Evolutionary conservation across 92 coral and sea anemone genomes (phyloP).

Genomic region (Paragorgia papillata): DNA sequence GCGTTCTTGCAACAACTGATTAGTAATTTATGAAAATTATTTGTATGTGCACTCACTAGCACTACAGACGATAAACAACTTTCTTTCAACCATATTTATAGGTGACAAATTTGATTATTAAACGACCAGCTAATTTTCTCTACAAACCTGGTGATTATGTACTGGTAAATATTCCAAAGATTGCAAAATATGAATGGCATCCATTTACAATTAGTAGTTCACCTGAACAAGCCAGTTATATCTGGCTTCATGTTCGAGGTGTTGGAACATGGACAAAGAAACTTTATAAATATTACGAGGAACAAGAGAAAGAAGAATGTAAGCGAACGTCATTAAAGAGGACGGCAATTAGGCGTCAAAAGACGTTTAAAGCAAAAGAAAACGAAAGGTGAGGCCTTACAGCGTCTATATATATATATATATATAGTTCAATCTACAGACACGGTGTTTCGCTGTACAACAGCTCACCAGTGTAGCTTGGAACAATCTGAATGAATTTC

Average conservation of each 20-base stretch:
- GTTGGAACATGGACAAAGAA: constrained; percentile 80
- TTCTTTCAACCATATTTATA: too few species aligned
- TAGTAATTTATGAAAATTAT: too few species aligned
- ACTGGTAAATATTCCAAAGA: constrained; percentile 72
- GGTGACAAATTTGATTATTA: constrained; percentile 12
- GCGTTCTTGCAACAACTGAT: too few species aligned
- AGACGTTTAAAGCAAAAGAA: constrained; percentile 3
- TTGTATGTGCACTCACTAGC: too few species aligned
- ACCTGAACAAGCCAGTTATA: constrained; percentile 66
- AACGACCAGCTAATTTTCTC: constrained; percentile 48
- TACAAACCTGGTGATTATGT: constrained; percentile 82
- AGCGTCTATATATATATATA: too few species aligned
- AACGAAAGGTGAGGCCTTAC: not conserved
- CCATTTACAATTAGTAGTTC: constrained; percentile 80
- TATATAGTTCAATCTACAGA: too few species aligned
- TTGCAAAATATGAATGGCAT: constrained; percentile 78
- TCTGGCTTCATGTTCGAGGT: constrained; percentile 74
- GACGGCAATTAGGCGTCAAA: not conserved
- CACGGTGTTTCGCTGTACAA: too few species aligned
- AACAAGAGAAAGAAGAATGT: constrained; percentile 37
- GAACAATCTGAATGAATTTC: too few species aligned
- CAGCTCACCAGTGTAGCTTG: too few species aligned
- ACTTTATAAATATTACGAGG: constrained; percentile 57
- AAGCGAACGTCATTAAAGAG: not conserved
- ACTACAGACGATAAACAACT: too few species aligned